Evolutionary conservation across 2,888 invertebrate genomes (phyloP).

Genomic region (Brachypterus glaber): DNA sequence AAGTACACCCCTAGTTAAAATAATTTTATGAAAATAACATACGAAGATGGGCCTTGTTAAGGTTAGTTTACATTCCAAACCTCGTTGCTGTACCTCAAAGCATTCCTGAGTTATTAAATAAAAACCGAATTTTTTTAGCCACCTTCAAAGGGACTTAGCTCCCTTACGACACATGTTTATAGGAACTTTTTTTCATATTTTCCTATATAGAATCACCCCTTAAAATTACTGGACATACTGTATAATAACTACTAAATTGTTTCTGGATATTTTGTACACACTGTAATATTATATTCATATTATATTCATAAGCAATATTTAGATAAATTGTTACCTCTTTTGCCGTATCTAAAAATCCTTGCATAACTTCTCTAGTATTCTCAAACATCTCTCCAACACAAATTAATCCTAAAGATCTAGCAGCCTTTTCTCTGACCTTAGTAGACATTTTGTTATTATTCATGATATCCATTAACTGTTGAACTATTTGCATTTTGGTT

Average conservation of each 20-base stretch:
- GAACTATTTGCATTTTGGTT: conserved; percentile 61
- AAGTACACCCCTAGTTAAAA: neutral
- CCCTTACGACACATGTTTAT: no score
- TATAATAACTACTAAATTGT: neutral
- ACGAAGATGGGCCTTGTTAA: no score
- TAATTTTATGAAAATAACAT: no score
- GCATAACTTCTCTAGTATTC: conserved; percentile 60
- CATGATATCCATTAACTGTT: conserved; percentile 60
- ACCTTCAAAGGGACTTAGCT: no score
- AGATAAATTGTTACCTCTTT: conserved; percentile 65
- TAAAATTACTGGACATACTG: no score
- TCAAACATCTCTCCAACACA: conserved; percentile 81
- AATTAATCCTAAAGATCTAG: conserved; percentile 65
- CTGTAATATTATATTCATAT: neutral
- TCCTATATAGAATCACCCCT: no score
- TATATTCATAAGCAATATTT: no score
- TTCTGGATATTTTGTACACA: neutral
- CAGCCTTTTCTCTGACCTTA: conserved; percentile 68
- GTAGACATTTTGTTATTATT: conserved; percentile 60
- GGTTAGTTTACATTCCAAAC: no score
- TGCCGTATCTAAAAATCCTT: conserved; percentile 66
- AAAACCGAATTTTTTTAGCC: no score
- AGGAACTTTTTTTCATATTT: no score
- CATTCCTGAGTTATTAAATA: no score
- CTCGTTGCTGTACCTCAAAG: no score